Evolutionary conservation across 1,140 invertebrate species (phyloP).

Genomic region (Rhopalosiphum padi): DNA sequence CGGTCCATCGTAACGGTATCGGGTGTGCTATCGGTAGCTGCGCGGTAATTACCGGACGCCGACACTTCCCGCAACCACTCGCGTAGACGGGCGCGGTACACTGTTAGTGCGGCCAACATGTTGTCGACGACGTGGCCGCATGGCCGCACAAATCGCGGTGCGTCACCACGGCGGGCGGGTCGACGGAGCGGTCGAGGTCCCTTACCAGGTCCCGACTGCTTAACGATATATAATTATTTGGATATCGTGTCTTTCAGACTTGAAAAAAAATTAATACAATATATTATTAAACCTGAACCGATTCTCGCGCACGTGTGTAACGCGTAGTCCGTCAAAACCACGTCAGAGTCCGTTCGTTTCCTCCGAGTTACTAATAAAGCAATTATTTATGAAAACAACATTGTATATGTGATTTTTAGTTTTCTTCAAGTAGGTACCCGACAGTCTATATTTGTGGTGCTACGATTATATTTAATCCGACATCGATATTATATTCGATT

Average conservation of each 20-base stretch:
- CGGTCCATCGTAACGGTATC: background rate
- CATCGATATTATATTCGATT: no score
- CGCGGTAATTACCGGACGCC: background rate
- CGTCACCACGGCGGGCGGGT: conserved; percentile 27
- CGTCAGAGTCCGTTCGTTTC: background rate
- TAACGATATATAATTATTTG: background rate
- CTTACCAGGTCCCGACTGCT: no score
- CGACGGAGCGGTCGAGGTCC: background rate
- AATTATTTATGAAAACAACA: no score
- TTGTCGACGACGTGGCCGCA: conserved; percentile 5
- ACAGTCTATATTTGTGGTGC: no score
- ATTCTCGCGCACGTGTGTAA: background rate
- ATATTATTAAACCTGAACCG: background rate
- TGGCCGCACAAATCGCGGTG: conserved; percentile 29
- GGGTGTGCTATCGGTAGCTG: background rate
- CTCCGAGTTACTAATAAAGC: background rate
- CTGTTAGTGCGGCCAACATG: conserved; percentile 40
- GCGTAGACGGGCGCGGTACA: conserved; percentile 37
- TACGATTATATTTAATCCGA: no score
- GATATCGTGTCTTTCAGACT: background rate
- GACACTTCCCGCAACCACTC: background rate
- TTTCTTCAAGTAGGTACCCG: no score
- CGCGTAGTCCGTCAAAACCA: background rate
- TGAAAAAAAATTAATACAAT: background rate
- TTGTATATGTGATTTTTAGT: no score